Percentiles rank a stretch among this genome's conserved stretches.
Evolutionary conservation across 1,140 invertebrate genomes (phyloP).

Genomic region (Catajapyx aquilonaris): DNA sequence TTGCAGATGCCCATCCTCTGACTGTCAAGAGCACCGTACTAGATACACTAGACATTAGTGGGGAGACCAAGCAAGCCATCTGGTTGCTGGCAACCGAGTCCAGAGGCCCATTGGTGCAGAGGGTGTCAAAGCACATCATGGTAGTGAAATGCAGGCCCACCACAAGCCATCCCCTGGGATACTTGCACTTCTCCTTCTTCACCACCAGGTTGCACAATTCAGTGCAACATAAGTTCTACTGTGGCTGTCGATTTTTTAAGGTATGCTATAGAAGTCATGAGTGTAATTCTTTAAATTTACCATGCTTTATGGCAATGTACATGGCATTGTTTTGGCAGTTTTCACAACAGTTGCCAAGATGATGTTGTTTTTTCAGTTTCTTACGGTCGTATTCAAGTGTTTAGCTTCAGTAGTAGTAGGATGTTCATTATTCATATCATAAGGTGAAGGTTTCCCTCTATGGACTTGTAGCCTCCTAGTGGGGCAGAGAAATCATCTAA

Average conservation of each 20-base stretch:
- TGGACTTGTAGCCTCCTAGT: too few relatives aligned
- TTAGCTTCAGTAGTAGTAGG: too few relatives aligned
- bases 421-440: too few relatives aligned
- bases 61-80: constrained; percentile 40
- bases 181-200: constrained; percentile 46
- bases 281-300: too few relatives aligned
- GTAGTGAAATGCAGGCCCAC: constrained; percentile 50
- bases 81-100: constrained; percentile 38
- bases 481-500: too few relatives aligned
- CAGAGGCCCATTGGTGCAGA: constrained; percentile 44
- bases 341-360: too few relatives aligned
- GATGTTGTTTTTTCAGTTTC: too few relatives aligned
- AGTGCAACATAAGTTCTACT: constrained; percentile 36
- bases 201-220: constrained; percentile 27
- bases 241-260: constrained; percentile 38
- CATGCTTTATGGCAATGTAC: too few relatives aligned
- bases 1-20: constrained; percentile 36
- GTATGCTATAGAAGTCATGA: too few relatives aligned
- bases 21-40: constrained; percentile 40
- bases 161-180: constrained; percentile 46
- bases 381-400: too few relatives aligned
- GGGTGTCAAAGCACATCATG: constrained; percentile 54
- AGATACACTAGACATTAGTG: constrained; percentile 35
- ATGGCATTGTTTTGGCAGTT: too few relatives aligned
- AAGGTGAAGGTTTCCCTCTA: too few relatives aligned